A percentile compares a stretch with the other conserved stretches of the same genome.
phyloP scores from a whole-genome alignment of 2,113 vertebrate genomes.

The Chelonoidis abingdonii region DNA sequence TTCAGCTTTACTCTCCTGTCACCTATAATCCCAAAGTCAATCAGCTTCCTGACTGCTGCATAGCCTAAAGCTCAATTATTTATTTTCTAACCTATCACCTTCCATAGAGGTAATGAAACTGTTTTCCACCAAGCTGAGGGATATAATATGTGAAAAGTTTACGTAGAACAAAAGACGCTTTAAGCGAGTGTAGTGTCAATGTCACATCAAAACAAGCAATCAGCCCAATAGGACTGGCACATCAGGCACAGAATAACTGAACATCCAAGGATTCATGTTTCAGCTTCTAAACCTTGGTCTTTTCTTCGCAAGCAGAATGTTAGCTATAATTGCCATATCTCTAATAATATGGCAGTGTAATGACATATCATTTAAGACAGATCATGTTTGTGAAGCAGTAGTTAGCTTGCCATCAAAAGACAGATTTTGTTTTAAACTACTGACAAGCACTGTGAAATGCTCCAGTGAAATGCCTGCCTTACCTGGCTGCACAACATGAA shows the following conservation, averaged over 20 bases:
- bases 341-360: slow-evolving; percentile 49
- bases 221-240: neutral
- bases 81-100: neutral
- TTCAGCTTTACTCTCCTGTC: neutral
- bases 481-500: neutral
- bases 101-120: neutral
- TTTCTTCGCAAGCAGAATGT: slow-evolving; percentile 13
- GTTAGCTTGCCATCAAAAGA: slow-evolving; percentile 45
- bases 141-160: slow-evolving; percentile 37
- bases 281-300: neutral
- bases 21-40: slow-evolving; percentile 11
- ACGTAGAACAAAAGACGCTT: neutral
- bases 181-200: neutral
- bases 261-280: neutral
- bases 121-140: neutral
- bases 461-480: neutral
- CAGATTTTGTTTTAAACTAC: slow-evolving; percentile 13
- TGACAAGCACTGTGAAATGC: slow-evolving; percentile 31
- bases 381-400: slow-evolving; percentile 31
- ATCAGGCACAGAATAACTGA: neutral
- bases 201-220: slow-evolving; percentile 24
- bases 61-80: neutral
- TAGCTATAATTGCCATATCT: slow-evolving; percentile 4
- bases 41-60: neutral
- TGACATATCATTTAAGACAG: slow-evolving; percentile 31